Percentiles rank a stretch among this genome's conserved stretches.
Evolutionary conservation across 2,888 invertebrate species (phyloP).

Genomic region (Thyatira batis): DNA sequence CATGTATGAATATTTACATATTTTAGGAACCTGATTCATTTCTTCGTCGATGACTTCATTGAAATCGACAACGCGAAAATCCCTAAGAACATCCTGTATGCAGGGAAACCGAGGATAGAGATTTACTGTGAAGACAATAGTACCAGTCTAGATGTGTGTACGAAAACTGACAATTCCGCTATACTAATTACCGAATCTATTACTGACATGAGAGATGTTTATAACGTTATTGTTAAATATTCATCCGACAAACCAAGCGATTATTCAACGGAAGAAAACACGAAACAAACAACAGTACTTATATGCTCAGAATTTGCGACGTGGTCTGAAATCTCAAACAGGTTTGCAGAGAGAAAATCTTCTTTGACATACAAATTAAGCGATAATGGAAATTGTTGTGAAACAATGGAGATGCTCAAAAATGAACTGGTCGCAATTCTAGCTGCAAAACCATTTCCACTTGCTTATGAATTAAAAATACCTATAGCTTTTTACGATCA

Average conservation of each 20-base stretch:
- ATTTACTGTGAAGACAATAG: not conserved
- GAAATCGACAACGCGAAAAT: not conserved
- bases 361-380: not conserved
- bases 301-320: not conserved
- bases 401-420: not conserved
- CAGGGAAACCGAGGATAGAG: conserved; percentile 11
- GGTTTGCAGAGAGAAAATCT: too few relatives aligned
- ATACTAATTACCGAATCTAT: not conserved
- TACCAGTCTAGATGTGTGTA: not conserved
- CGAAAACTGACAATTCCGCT: not conserved
- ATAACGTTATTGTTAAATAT: not conserved
- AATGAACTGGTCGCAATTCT: conserved; percentile 19
- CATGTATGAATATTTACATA: not conserved
- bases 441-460: conserved; percentile 8
- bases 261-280: not conserved
- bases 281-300: not conserved
- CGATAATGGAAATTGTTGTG: not conserved
- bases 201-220: not conserved
- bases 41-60: conserved; percentile 6
- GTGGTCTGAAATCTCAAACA: too few relatives aligned
- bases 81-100: conserved; percentile 8
- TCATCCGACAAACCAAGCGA: not conserved
- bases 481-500: conserved; percentile 13
- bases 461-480: conserved; percentile 3
- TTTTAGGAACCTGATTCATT: not conserved